These are phyloP conservation scores for Linyphia triangularis DNA, from an alignment of 2,888 invertebrate species.

Conservation along the genomic window DNA sequence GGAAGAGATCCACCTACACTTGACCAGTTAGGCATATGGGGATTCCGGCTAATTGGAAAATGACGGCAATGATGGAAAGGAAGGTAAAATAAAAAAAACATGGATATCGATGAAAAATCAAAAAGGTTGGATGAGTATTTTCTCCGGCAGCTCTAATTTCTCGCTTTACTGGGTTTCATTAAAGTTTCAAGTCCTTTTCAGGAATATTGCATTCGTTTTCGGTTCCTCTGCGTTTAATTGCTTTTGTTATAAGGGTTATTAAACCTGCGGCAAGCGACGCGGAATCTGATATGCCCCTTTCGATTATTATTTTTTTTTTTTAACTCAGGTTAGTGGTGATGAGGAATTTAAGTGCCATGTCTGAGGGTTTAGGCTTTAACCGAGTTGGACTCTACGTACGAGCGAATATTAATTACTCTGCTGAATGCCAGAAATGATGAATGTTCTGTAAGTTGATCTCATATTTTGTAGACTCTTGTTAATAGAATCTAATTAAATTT, in stretches of 20 bases:
- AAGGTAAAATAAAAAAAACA: neutral
- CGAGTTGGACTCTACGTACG: too few species aligned
- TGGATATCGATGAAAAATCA: constrained; percentile 61
- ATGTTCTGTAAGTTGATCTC: too few species aligned
- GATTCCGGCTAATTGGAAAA: constrained; percentile 65
- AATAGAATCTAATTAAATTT: too few species aligned
- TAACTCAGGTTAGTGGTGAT: too few species aligned
- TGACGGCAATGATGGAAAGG: constrained; percentile 54
- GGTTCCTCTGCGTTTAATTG: constrained; percentile 52
- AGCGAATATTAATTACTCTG: too few species aligned
- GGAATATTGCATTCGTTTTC: constrained; percentile 9
- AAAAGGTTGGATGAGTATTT: neutral
- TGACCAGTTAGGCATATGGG: constrained; percentile 52
- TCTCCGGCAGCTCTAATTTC: constrained; percentile 22
- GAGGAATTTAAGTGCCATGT: too few species aligned
- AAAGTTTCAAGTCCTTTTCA: constrained; percentile 46
- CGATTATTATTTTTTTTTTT: too few species aligned
- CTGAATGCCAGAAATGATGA: too few species aligned
- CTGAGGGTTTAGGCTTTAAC: too few species aligned
- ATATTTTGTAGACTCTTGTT: too few species aligned
- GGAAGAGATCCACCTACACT: constrained; percentile 7
- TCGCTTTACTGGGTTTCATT: constrained; percentile 67
- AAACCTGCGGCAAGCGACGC: constrained; percentile 3
- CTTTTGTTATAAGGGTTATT: constrained; percentile 61
- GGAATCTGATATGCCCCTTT: neutral